A percentile compares a stretch with the other conserved stretches of the same genome.
Evolutionary conservation across 2,888 invertebrate genomes (phyloP).

Genomic region (Athalia rosae): DNA sequence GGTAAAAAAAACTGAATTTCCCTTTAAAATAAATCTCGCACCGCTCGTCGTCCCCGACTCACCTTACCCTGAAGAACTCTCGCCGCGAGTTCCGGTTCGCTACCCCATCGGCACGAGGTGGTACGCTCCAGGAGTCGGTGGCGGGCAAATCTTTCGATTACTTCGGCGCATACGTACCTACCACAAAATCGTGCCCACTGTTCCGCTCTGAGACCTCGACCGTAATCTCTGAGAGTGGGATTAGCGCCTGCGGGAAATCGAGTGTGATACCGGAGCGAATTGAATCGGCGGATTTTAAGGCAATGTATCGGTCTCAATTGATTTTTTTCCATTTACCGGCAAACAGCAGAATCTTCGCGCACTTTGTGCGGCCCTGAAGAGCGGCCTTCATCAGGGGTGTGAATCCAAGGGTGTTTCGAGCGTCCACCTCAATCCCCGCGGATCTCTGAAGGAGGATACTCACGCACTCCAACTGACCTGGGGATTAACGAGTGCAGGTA

Average conservation of each 20-base stretch:
- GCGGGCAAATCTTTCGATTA: constrained; percentile 81
- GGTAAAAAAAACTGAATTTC: constrained; percentile 48
- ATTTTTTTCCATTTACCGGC: constrained; percentile 77
- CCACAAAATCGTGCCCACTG: constrained; percentile 87
- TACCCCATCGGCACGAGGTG: constrained; percentile 78
- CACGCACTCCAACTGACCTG: constrained; percentile 83
- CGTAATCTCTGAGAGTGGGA: constrained; percentile 80
- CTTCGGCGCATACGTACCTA: constrained; percentile 81
- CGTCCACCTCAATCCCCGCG: constrained; percentile 81
- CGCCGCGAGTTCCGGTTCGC: constrained; percentile 77
- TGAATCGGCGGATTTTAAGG: no score
- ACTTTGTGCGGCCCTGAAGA: constrained; percentile 83
- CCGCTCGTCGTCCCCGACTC: constrained; percentile 50
- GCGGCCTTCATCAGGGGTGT: constrained; percentile 86
- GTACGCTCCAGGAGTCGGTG: constrained; percentile 77
- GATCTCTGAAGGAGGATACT: constrained; percentile 80
- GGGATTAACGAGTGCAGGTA: neutral
- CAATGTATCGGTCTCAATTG: neutral
- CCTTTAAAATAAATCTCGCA: constrained; percentile 40
- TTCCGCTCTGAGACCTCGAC: constrained; percentile 81
- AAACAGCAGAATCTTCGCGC: constrained; percentile 83
- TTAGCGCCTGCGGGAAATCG: constrained; percentile 78
- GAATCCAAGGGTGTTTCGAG: constrained; percentile 81
- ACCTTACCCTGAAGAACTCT: constrained; percentile 75
- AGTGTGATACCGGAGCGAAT: neutral